Conservation (phyloP, 2,113 vertebrate species). For the Cyanoliseus patagonus region DNA sequence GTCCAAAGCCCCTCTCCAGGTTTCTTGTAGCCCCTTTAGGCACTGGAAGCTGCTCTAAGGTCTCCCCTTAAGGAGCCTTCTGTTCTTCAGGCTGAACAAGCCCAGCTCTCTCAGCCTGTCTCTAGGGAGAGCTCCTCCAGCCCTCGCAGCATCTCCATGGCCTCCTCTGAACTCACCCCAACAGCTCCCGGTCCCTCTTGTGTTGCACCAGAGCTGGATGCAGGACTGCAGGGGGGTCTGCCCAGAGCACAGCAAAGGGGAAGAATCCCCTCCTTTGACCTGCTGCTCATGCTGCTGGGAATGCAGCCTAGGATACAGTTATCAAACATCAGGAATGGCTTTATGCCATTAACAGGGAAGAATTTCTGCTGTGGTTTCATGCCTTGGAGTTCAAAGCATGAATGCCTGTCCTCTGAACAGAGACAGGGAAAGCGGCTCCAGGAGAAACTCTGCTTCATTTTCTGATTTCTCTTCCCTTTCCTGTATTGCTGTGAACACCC, state of each 20-base stretch:
- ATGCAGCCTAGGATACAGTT: neutral
- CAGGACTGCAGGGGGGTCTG: neutral
- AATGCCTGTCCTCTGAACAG: neutral
- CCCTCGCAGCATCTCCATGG: neutral
- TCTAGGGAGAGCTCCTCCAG: neutral
- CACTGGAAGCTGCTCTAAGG: neutral
- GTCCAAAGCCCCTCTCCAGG: no score
- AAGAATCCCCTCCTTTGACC: neutral
- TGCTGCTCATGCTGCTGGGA: neutral
- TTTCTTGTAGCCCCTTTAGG: neutral
- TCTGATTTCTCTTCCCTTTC: constrained; percentile 2
- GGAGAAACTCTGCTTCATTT: neutral
- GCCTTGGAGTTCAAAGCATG: neutral
- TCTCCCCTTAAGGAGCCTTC: neutral
- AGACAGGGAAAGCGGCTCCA: accelerated
- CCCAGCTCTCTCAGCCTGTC: neutral
- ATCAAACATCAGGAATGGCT: neutral
- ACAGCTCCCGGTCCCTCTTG: neutral
- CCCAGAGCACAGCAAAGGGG: neutral
- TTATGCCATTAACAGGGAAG: neutral
- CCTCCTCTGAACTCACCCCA: neutral
- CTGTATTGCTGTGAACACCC: neutral
- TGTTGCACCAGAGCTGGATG: neutral
- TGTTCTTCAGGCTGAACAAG: neutral
- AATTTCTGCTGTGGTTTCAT: neutral